Evolutionary conservation across 2,797 vertebrate genomes (phyloP).

Genomic region (Alauda arvensis): DNA sequence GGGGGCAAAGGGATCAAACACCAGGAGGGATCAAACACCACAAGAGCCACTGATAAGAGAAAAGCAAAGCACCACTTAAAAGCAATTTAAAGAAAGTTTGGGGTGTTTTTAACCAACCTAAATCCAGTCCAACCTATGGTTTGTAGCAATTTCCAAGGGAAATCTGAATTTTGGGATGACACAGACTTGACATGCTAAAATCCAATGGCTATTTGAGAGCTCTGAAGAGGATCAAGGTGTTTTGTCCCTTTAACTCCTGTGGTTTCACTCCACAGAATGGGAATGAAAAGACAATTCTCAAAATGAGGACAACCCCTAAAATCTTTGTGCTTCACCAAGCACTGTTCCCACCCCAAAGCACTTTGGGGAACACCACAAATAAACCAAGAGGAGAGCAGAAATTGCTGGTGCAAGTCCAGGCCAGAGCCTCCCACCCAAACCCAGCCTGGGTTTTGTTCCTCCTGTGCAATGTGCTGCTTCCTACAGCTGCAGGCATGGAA

Average conservation of each 20-base stretch:
- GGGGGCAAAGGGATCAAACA: neutral
- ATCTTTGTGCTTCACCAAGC: neutral
- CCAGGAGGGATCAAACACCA: neutral
- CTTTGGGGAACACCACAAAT: neutral
- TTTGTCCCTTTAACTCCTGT: neutral
- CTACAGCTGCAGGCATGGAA: neutral
- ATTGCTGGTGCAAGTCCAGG: neutral
- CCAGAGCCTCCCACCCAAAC: neutral
- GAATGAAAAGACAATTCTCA: neutral
- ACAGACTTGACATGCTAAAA: neutral
- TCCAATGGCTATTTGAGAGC: accelerated
- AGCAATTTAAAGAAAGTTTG: neutral
- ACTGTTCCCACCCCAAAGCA: neutral
- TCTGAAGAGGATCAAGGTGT: accelerated
- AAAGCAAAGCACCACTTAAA: neutral
- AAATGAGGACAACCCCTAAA: neutral
- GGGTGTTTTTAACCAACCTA: accelerated
- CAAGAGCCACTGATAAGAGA: neutral
- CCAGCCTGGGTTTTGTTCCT: neutral
- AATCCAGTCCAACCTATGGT: neutral
- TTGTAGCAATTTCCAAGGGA: neutral
- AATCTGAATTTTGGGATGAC: neutral
- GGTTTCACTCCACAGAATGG: neutral
- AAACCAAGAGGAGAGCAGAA: neutral
- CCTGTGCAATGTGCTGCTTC: neutral